Conservation (phyloP, 1,140 invertebrate genomes). For the Macrosteles quadrilineatus region DNA sequence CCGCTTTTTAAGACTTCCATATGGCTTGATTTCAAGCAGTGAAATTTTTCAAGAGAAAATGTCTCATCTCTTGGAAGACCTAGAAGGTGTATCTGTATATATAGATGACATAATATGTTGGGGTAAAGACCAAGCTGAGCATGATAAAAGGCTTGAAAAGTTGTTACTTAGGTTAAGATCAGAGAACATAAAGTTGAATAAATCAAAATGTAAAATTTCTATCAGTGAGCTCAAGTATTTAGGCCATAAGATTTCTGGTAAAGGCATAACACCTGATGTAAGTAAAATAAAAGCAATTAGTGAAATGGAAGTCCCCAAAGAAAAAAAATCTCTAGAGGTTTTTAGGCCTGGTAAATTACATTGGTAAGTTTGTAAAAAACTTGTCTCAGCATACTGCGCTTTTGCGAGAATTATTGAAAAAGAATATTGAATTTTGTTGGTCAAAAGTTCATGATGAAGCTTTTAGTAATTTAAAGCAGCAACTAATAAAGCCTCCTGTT, state of each 20-base stretch:
- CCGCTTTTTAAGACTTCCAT: constrained; percentile 43
- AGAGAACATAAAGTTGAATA: constrained; percentile 32
- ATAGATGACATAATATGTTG: constrained; percentile 46
- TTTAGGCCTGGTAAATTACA: background rate
- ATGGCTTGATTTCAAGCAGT: constrained; percentile 47
- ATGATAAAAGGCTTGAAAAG: constrained; percentile 40
- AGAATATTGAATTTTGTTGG: constrained; percentile 1
- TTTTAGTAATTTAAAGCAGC: background rate
- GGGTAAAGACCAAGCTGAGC: constrained; percentile 30
- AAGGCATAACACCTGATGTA: constrained; percentile 44
- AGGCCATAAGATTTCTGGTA: constrained; percentile 46
- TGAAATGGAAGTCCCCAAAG: constrained; percentile 36
- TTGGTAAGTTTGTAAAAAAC: constrained; percentile 7
- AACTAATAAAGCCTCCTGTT: background rate
- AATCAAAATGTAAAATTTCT: constrained; percentile 42
- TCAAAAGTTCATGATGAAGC: constrained; percentile 38
- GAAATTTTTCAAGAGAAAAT: constrained; percentile 50
- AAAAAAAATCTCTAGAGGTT: background rate
- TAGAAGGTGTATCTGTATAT: constrained; percentile 42
- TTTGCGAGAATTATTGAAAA: background rate
- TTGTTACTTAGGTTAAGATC: constrained; percentile 35
- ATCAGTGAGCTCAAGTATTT: constrained; percentile 44
- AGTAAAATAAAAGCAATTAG: constrained; percentile 47
- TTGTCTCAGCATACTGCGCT: background rate
- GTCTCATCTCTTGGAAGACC: constrained; percentile 44